Evolutionary conservation across 2,797 vertebrate species (phyloP).

Genomic region (Tauraco hartlaubi): DNA sequence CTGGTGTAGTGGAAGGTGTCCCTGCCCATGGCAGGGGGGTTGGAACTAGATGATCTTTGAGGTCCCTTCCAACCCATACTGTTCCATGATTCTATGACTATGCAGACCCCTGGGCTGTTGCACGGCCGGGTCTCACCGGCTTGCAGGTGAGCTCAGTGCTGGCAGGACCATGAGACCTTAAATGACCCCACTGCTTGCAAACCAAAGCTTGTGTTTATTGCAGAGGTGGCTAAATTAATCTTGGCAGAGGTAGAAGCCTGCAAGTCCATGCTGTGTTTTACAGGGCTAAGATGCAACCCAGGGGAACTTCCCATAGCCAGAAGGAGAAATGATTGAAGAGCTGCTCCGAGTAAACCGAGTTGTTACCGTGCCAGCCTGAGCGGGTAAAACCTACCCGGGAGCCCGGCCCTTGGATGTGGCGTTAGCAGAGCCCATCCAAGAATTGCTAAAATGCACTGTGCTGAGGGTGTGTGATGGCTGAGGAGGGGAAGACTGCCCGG

Average conservation of each 20-base stretch:
- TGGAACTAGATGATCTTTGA: too few relatives aligned
- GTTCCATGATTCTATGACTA: too few relatives aligned
- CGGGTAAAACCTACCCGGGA: not conserved
- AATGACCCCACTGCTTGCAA: rapidly evolving
- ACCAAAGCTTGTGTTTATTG: not conserved
- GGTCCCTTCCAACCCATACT: too few relatives aligned
- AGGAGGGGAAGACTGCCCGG: not conserved
- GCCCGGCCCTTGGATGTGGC: not conserved
- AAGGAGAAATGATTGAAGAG: not conserved
- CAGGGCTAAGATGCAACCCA: not conserved
- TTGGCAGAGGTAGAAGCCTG: not conserved
- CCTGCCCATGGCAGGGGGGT: too few relatives aligned
- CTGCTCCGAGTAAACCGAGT: not conserved
- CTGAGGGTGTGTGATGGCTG: not conserved
- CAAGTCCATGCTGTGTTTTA: not conserved
- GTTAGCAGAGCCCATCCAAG: not conserved
- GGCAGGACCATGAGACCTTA: not conserved
- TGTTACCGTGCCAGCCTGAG: not conserved
- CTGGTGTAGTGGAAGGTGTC: too few relatives aligned
- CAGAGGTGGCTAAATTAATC: not conserved
- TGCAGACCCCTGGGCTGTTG: not conserved
- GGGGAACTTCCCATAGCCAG: not conserved
- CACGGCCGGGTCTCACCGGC: rapidly evolving
- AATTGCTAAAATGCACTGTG: not conserved
- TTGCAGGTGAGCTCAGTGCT: not conserved